Evolutionary conservation across 2,113 vertebrate genomes (phyloP).

Genomic region (Nansenia antarctica): DNA sequence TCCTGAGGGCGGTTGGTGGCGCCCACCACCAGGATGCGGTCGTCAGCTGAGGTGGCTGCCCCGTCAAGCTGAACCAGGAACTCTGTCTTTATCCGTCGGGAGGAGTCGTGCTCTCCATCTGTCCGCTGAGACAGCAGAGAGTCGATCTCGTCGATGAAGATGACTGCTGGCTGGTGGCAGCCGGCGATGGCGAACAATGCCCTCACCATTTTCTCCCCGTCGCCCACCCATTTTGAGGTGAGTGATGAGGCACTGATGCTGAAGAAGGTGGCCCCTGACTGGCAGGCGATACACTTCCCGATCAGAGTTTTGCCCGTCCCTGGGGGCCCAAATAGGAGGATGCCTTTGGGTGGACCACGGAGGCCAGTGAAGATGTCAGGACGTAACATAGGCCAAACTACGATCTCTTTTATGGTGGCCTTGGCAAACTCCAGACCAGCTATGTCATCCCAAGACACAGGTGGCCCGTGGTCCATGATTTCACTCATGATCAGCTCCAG

Average conservation of each 20-base stretch:
- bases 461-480: conserved; percentile 94
- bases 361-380: conserved; percentile 96
- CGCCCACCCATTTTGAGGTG: conserved; percentile 97
- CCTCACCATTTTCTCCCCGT: conserved; percentile 97
- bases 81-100: conserved; percentile 94
- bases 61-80: conserved; percentile 97
- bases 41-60: conserved; percentile 88
- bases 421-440: conserved; percentile 96
- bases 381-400: conserved; percentile 97
- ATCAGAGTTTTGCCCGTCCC: conserved; percentile 97
- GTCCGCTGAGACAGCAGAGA: conserved; percentile 91
- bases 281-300: conserved; percentile 95
- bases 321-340: conserved; percentile 93
- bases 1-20: conserved; percentile 96
- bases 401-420: conserved; percentile 93
- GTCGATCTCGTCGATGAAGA: conserved; percentile 97
- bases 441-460: conserved; percentile 92
- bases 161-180: conserved; percentile 94
- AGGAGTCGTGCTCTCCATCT: conserved; percentile 94
- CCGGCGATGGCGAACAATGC: conserved; percentile 90
- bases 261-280: conserved; percentile 96
- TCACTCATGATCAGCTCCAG: conserved; percentile 94
- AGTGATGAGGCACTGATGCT: conserved; percentile 97
- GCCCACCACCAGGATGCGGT: conserved; percentile 92
- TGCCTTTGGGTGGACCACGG: conserved; percentile 93